Percentiles rank a stretch among this genome's conserved stretches.
Evolutionary conservation across 2,797 vertebrate genomes (phyloP).

Genomic region (Lycodopsis pacificus): DNA sequence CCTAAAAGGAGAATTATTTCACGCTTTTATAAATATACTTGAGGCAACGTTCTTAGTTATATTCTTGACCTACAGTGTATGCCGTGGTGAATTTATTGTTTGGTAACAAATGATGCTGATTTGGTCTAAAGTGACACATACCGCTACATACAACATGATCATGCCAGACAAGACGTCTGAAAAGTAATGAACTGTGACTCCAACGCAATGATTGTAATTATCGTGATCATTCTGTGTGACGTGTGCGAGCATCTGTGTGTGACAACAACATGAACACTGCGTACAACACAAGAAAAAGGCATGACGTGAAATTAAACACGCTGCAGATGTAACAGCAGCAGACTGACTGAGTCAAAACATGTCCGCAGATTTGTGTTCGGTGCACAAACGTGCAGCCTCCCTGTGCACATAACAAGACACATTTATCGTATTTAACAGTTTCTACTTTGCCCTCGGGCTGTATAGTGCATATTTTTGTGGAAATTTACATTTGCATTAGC

Average conservation of each 20-base stretch:
- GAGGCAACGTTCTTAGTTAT: not conserved
- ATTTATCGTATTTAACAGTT: slow-evolving; percentile 47
- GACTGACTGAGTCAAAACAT: slow-evolving; percentile 2
- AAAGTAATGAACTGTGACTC: slow-evolving; percentile 15
- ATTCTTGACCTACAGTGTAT: not conserved
- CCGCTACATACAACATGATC: not conserved
- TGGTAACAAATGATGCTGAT: slow-evolving; percentile 12
- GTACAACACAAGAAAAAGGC: not conserved
- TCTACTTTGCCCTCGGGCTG: slow-evolving; percentile 58
- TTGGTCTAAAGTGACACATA: slow-evolving; percentile 16
- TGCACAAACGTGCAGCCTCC: not conserved
- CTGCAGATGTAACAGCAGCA: not conserved
- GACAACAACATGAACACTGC: slow-evolving; percentile 16
- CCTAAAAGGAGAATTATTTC: slow-evolving; percentile 27
- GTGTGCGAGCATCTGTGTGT: slow-evolving; percentile 36
- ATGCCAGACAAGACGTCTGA: slow-evolving; percentile 1
- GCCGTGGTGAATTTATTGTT: slow-evolving; percentile 11
- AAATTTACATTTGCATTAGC: slow-evolving; percentile 71
- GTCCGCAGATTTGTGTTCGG: slow-evolving; percentile 5
- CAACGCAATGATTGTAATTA: slow-evolving; percentile 37
- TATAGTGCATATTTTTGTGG: slow-evolving; percentile 48
- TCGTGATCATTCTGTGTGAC: slow-evolving; percentile 35
- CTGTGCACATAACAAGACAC: slow-evolving; percentile 32
- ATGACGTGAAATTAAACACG: slow-evolving; percentile 8
- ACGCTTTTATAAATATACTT: slow-evolving; percentile 18